Evolutionary conservation across 2,888 invertebrate genomes (phyloP).

Genomic region (Orthosia gracilis): DNA sequence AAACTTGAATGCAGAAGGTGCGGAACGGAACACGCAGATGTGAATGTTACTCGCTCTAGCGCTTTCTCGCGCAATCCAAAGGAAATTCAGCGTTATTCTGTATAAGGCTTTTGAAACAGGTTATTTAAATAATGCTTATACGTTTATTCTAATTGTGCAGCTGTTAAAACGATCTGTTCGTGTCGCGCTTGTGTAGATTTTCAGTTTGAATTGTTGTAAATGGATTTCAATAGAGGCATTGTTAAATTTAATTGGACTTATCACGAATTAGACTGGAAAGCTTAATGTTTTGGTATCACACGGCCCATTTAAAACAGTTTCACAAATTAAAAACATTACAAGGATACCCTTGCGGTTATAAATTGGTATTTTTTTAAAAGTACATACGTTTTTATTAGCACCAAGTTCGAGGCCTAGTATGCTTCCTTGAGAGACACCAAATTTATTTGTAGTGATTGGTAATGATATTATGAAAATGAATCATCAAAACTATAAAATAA

Average conservation of each 20-base stretch:
- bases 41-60: constrained; percentile 60
- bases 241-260: neutral
- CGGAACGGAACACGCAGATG: constrained; percentile 73
- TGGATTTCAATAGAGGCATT: constrained; percentile 6
- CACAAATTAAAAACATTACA: neutral
- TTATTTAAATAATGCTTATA: constrained; percentile 66
- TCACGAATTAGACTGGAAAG: neutral
- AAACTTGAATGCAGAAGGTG: constrained; percentile 68
- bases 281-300: neutral
- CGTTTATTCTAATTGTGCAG: constrained; percentile 60
- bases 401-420: neutral
- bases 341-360: neutral
- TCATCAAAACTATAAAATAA: neutral
- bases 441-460: neutral
- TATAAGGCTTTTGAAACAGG: constrained; percentile 59
- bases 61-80: constrained; percentile 60
- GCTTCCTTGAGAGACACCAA: neutral
- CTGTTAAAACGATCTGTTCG: constrained; percentile 54
- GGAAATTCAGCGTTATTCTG: constrained; percentile 63
- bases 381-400: neutral
- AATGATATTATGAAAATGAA: neutral
- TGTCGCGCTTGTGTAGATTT: constrained; percentile 37
- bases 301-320: neutral
- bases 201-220: constrained; percentile 22
- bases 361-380: neutral